A percentile compares a stretch with the other conserved stretches of the same genome.
Evolutionary conservation across 2,113 vertebrate genomes (phyloP).

Genomic region (Rhabdomys dilectus): DNA sequence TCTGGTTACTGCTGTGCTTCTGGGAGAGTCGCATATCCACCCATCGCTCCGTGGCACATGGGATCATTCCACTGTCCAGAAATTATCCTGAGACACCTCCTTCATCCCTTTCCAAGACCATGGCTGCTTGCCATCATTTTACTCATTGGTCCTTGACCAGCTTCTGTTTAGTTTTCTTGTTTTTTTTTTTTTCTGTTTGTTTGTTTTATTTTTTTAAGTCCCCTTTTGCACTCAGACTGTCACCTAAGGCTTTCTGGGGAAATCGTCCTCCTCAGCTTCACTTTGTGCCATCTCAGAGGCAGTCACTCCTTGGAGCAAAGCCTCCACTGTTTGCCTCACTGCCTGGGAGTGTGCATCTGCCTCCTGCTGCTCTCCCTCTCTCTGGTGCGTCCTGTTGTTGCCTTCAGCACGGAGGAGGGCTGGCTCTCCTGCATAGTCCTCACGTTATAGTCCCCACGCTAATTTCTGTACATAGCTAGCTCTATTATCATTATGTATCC

Average conservation of each 20-base stretch:
- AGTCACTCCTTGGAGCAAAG: neutral
- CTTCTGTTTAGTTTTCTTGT: neutral
- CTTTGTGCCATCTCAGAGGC: too few relatives aligned
- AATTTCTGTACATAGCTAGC: neutral
- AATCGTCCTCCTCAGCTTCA: neutral
- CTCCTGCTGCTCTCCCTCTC: too few relatives aligned
- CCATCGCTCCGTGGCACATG: neutral
- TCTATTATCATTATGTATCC: neutral
- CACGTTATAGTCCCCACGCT: too few relatives aligned
- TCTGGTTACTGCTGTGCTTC: neutral
- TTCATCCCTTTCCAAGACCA: too few relatives aligned
- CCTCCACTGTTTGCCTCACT: neutral
- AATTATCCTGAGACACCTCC: neutral
- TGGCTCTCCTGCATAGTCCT: fast-evolving
- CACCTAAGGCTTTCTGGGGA: neutral
- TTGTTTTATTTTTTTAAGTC: neutral
- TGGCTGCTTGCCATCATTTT: too few relatives aligned
- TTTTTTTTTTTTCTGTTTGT: too few relatives aligned
- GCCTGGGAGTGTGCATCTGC: too few relatives aligned
- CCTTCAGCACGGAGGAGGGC: too few relatives aligned
- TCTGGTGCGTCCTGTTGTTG: neutral
- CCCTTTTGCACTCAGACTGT: neutral
- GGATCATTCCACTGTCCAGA: neutral
- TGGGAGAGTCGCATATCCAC: fast-evolving
- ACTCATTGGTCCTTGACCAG: neutral